Evolutionary conservation across 2,888 invertebrate species (phyloP).

Genomic region (Pherbina coryleti): DNA sequence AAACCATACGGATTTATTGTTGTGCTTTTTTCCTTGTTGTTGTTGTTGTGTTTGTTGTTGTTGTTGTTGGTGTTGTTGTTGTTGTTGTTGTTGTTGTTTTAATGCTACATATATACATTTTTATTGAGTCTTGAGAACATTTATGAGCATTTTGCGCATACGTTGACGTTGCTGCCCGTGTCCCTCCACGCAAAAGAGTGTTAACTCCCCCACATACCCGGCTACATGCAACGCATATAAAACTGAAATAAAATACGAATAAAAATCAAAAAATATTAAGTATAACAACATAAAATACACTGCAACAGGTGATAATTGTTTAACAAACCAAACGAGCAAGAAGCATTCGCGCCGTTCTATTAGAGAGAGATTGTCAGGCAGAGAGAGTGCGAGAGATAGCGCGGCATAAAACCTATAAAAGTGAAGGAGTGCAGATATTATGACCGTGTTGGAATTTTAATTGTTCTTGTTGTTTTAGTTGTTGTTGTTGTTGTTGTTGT

Average conservation of each 20-base stretch:
- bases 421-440: not conserved
- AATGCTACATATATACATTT: too few relatives aligned
- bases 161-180: not conserved
- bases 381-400: not conserved
- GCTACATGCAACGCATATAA: conserved; percentile 2
- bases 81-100: conserved; percentile 6
- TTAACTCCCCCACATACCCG: not conserved
- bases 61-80: not conserved
- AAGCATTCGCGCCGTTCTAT: not conserved
- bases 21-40: not conserved
- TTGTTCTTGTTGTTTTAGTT: not conserved
- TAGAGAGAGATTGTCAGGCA: too few relatives aligned
- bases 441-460: conserved; percentile 5
- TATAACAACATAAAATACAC: not conserved
- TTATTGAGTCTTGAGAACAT: conserved; percentile 7
- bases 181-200: not conserved
- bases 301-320: conserved; percentile 23
- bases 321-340: not conserved
- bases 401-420: not conserved
- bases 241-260: not conserved
- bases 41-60: not conserved
- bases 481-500: conserved; percentile 4
- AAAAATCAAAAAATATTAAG: not conserved
- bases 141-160: conserved; percentile 10
- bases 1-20: conserved; percentile 4